phyloP scores from a whole-genome alignment of 1,140 invertebrate species.

The Meloidogyne hapla region DNA sequence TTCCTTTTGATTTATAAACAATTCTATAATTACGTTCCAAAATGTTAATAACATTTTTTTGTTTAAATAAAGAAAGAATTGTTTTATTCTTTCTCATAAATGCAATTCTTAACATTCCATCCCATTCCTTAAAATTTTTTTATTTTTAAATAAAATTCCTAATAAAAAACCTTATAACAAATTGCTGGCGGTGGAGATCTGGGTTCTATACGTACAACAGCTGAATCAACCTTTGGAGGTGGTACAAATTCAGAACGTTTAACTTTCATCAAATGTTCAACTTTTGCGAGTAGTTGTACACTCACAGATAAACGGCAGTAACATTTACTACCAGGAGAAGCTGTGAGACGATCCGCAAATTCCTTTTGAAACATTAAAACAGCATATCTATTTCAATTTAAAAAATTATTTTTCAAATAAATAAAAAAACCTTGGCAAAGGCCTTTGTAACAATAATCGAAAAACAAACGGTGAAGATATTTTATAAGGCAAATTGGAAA shows the following conservation, averaged over 20 bases:
- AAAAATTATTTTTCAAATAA: conserved; percentile 1
- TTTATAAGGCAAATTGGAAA: conserved; percentile 96
- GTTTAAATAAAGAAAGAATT: conserved; percentile 79
- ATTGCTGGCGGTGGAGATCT: conserved; percentile 91
- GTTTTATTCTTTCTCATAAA: conserved; percentile 96
- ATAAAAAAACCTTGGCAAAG: conserved; percentile 65
- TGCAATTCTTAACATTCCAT: conserved; percentile 87
- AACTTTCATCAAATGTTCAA: conserved; percentile 95
- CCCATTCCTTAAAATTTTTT: conserved; percentile 76
- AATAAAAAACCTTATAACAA: conserved; percentile 74
- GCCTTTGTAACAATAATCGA: conserved; percentile 86
- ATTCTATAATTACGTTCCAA: conserved; percentile 88
- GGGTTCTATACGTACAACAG: conserved; percentile 95
- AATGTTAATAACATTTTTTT: conserved; percentile 77
- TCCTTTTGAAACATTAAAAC: conserved; percentile 98
- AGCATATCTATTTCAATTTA: conserved; percentile 76
- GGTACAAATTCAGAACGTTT: conserved; percentile 94
- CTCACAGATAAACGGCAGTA: conserved; percentile 95
- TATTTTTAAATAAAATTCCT: conserved; percentile 6
- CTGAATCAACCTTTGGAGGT: conserved; percentile 87
- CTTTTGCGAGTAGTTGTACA: conserved; percentile 87
- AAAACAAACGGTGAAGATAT: conserved; percentile 97
- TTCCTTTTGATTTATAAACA: conserved; percentile 82
- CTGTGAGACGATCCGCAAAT: conserved; percentile 93
- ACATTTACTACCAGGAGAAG: conserved; percentile 89